A percentile compares a stretch with the other conserved stretches of the same genome.
Conservation (phyloP, 2,797 vertebrate genomes). For the Myripristis murdjan region DNA sequence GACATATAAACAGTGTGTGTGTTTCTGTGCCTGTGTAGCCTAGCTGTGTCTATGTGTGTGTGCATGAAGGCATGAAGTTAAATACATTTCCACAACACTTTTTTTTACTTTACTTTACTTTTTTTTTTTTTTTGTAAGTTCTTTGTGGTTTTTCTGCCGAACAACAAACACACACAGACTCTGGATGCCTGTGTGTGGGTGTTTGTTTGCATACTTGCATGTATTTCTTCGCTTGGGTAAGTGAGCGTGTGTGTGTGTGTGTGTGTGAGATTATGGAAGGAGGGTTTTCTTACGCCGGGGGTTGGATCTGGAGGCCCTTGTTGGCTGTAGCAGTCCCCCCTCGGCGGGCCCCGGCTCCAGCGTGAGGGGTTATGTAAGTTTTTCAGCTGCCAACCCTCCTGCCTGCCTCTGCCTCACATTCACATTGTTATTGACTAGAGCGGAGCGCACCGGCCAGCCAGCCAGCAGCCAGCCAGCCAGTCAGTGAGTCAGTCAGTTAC, state of each 20-base stretch:
- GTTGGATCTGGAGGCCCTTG: not conserved
- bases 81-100: no score
- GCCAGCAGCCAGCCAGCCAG: no score
- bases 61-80: no score
- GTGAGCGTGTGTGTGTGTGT: not conserved
- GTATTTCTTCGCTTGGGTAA: no score
- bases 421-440: conserved; percentile 53
- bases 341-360: conserved; percentile 70
- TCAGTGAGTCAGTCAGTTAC: conserved; percentile 57
- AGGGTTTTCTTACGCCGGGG: conserved; percentile 4
- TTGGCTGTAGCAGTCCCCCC: conserved; percentile 61
- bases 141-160: no score
- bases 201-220: not conserved
- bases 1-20: no score
- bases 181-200: not conserved
- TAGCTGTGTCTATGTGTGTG: no score
- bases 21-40: no score
- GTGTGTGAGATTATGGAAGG: conserved; percentile 38
- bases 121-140: no score
- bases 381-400: conserved; percentile 76
- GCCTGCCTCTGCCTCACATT: conserved; percentile 68
- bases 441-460: conserved; percentile 25
- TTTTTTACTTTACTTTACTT: no score
- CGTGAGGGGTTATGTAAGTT: conserved; percentile 83
- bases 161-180: no score